Evolutionary conservation across 2,888 invertebrate genomes (phyloP).

Genomic region (Napeogenes sylphis): DNA sequence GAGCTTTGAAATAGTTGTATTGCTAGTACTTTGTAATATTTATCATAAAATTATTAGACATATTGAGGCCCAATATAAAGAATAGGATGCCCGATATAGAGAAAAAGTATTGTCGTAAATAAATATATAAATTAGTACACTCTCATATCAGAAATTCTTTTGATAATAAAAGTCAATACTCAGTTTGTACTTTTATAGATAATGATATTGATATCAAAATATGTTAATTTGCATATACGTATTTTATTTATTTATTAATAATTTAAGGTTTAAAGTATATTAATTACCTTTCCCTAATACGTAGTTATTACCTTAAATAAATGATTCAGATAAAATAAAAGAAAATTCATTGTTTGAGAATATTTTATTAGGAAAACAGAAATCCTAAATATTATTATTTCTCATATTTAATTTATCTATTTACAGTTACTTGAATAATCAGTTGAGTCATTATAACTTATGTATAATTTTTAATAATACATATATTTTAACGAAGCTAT

Average conservation of each 20-base stretch:
- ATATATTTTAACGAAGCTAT: conserved; percentile 72
- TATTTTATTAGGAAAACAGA: conserved; percentile 75
- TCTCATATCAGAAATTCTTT: too few relatives aligned
- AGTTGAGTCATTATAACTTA: conserved; percentile 64
- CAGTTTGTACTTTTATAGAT: too few relatives aligned
- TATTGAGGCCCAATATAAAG: too few relatives aligned
- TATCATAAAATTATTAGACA: too few relatives aligned
- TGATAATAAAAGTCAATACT: too few relatives aligned
- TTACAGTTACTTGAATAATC: conserved; percentile 69
- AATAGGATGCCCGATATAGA: too few relatives aligned
- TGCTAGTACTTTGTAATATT: too few relatives aligned
- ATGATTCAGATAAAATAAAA: conserved; percentile 21
- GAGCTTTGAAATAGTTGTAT: too few relatives aligned
- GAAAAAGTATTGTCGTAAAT: too few relatives aligned
- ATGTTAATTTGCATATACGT: too few relatives aligned
- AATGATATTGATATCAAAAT: too few relatives aligned
- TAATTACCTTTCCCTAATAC: background rate
- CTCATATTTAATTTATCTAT: conserved; percentile 60
- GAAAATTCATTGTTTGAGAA: conserved; percentile 45
- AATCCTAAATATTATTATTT: conserved; percentile 60
- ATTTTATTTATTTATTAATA: conserved; percentile 1
- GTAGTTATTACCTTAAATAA: background rate
- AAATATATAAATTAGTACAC: too few relatives aligned
- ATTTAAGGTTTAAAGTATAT: background rate
- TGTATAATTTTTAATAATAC: conserved; percentile 64